Percentiles rank a stretch among this genome's conserved stretches.
phyloP scores from a whole-genome alignment of 2,113 vertebrate genomes.

The Oncorhynchus kisutch region DNA sequence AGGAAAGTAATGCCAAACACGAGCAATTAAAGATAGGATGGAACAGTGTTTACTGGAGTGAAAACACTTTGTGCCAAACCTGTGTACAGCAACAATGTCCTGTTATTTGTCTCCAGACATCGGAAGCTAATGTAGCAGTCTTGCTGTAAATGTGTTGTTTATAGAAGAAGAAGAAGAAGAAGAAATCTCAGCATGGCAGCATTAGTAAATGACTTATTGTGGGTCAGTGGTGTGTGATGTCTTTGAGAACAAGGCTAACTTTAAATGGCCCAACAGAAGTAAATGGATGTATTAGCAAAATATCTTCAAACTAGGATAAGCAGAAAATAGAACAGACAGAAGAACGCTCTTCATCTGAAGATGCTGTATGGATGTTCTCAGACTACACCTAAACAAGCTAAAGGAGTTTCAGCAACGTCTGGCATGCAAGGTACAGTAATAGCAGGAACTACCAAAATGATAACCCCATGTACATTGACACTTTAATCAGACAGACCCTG shows the following conservation, averaged over 20 bases:
- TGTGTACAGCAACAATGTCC: neutral
- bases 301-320: no score
- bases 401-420: neutral
- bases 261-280: no score
- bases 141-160: neutral
- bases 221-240: no score
- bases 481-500: conserved; percentile 24
- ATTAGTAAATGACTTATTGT: no score
- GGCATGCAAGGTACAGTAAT: neutral
- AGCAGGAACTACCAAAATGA: neutral
- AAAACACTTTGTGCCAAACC: neutral
- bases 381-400: no score
- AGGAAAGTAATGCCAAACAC: neutral
- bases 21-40: neutral
- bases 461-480: neutral
- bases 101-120: neutral
- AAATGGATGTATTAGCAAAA: no score
- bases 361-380: no score
- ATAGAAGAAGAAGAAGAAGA: neutral
- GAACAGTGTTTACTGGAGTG: neutral
- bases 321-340: no score
- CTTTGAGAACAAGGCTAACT: no score
- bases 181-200: no score
- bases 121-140: neutral
- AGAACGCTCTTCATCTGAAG: no score